These are phyloP conservation scores for Puntigrus tetrazona DNA, from an alignment of 2,113 vertebrate species.

Conservation along the genomic window DNA sequence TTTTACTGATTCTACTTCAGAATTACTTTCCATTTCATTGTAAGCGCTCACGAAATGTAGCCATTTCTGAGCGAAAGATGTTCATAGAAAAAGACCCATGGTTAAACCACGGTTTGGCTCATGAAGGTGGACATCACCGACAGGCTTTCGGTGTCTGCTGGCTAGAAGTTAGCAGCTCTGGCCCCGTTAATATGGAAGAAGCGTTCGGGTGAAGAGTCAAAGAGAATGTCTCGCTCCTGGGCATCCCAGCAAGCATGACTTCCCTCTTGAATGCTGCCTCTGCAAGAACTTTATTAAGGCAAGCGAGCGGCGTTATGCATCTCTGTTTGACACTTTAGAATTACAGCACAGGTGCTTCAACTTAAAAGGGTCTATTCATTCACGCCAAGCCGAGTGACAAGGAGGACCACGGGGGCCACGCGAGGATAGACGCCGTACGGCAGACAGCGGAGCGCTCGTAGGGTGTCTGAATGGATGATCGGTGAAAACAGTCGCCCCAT, in stretches of 20 bases:
- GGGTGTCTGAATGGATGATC: conserved; percentile 80
- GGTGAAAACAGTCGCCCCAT: conserved; percentile 75
- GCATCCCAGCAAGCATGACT: conserved; percentile 14
- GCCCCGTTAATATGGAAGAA: conserved; percentile 29
- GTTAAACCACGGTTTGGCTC: no score
- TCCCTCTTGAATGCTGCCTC: conserved; percentile 38
- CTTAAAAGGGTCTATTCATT: conserved; percentile 64
- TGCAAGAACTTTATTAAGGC: conserved; percentile 58
- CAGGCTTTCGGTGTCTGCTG: background rate
- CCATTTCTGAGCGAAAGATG: no score
- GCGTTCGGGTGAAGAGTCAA: background rate
- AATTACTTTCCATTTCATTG: no score
- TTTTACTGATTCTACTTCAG: no score
- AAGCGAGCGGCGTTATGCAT: conserved; percentile 52
- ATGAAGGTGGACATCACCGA: background rate
- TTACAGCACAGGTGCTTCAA: conserved; percentile 57
- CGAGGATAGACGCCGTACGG: conserved; percentile 64
- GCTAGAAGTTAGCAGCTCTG: background rate
- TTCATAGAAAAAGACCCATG: no score
- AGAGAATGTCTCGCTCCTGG: conserved; percentile 20
- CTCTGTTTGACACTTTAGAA: conserved; percentile 62
- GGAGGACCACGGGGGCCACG: conserved; percentile 63
- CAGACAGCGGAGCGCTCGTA: conserved; percentile 71
- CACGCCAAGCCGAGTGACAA: conserved; percentile 74
- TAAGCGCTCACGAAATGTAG: background rate